These are phyloP conservation scores for Dastarcus helophoroides DNA, from an alignment of 2,888 invertebrate genomes.

Conservation along the genomic window DNA sequence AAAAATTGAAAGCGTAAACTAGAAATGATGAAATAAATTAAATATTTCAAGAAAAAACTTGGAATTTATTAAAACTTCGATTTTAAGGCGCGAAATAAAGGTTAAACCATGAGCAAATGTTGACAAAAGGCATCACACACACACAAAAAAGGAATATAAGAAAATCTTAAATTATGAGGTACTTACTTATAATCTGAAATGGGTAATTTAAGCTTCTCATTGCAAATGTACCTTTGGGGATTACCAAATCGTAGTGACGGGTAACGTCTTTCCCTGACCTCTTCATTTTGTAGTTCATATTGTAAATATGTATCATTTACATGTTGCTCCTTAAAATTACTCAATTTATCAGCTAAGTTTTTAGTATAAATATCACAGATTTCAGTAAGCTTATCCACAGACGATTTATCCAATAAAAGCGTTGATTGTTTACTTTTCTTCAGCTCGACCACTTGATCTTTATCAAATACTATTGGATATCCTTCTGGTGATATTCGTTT, in stretches of 20 bases:
- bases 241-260: constrained; percentile 3
- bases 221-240: constrained; percentile 20
- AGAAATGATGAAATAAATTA: too few relatives aligned
- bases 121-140: neutral
- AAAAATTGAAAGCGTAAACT: too few relatives aligned
- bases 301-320: neutral
- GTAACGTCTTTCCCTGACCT: neutral
- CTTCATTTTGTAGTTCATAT: neutral
- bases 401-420: constrained; percentile 18
- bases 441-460: constrained; percentile 32
- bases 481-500: constrained; percentile 40
- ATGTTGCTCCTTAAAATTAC: neutral
- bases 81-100: too few relatives aligned
- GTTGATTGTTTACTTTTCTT: constrained; percentile 26
- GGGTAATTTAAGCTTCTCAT: constrained; percentile 30
- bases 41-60: too few relatives aligned
- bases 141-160: neutral
- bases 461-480: constrained; percentile 40
- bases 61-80: too few relatives aligned
- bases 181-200: constrained; percentile 35
- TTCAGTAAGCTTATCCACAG: constrained; percentile 33
- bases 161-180: constrained; percentile 1
- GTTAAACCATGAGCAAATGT: neutral
- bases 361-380: constrained; percentile 28
- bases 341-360: neutral